A percentile compares a stretch with the other conserved stretches of the same genome.
These are phyloP conservation scores for Platalea minor DNA, from an alignment of 2,797 vertebrate genomes.

Conservation along the genomic window DNA sequence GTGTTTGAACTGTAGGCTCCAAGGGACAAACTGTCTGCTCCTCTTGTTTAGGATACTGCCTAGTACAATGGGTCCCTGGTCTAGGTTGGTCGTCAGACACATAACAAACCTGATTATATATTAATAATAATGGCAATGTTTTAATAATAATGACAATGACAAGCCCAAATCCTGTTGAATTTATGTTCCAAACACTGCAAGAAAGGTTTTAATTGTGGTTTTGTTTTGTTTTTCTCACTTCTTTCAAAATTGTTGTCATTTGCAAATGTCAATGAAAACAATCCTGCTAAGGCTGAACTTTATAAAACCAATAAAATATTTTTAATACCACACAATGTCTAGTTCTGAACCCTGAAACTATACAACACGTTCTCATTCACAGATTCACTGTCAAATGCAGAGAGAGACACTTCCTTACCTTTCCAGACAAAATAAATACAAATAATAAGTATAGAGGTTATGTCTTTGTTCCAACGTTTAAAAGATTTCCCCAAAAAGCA, in stretches of 20 bases:
- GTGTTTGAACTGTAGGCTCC: neutral
- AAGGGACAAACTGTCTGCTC: neutral
- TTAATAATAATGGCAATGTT: neutral
- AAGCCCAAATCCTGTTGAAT: neutral
- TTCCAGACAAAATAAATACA: neutral
- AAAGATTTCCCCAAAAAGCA: neutral
- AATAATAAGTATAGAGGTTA: neutral
- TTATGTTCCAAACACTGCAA: neutral
- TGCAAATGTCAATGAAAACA: constrained; percentile 32
- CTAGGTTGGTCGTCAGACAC: neutral
- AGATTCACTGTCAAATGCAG: neutral
- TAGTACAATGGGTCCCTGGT: neutral
- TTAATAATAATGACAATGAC: constrained; percentile 1
- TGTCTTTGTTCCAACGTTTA: neutral
- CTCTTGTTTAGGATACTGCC: neutral
- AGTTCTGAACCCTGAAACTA: constrained; percentile 4
- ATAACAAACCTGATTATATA: neutral
- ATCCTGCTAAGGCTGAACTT: neutral
- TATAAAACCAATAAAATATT: neutral
- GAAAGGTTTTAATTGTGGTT: constrained; percentile 22
- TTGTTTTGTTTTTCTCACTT: neutral
- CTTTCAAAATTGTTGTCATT: constrained; percentile 21
- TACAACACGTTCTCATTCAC: neutral
- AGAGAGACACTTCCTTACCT: neutral
- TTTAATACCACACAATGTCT: neutral